Conservation (phyloP, 2,797 vertebrate genomes). For the Myotis myotis region DNA sequence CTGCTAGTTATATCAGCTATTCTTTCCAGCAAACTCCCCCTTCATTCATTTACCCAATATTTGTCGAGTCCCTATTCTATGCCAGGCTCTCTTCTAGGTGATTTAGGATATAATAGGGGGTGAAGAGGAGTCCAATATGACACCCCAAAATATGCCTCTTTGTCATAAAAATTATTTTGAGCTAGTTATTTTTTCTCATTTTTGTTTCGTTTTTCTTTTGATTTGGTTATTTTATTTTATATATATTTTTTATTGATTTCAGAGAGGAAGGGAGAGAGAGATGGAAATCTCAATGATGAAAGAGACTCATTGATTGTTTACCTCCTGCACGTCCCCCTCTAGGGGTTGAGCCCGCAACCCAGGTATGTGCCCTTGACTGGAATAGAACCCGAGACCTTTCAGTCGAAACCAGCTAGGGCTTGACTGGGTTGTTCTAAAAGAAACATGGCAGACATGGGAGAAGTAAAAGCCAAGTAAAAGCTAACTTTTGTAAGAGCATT, state of each 20-base stretch:
- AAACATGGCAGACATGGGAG: background rate
- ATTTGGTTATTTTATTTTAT: background rate
- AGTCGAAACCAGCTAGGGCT: too few relatives aligned
- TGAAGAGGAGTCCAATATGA: background rate
- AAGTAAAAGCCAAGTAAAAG: background rate
- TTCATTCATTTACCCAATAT: background rate
- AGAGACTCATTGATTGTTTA: too few relatives aligned
- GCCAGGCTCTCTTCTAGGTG: background rate
- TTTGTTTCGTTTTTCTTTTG: background rate
- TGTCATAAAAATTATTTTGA: background rate
- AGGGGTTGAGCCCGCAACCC: too few relatives aligned
- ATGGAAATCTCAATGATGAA: too few relatives aligned
- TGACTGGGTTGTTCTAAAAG: background rate
- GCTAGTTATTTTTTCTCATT: background rate
- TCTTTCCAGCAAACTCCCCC: background rate
- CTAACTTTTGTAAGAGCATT: background rate
- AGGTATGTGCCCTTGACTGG: too few relatives aligned
- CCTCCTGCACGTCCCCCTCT: too few relatives aligned
- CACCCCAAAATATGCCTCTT: background rate
- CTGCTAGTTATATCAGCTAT: background rate
- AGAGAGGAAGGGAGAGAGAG: too few relatives aligned
- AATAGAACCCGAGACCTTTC: rapidly evolving
- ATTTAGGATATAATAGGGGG: background rate
- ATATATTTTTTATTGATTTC: too few relatives aligned
- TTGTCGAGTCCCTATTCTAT: background rate